A percentile compares a stretch with the other conserved stretches of the same genome.
These are phyloP conservation scores for Pelodytes ibericus DNA, from an alignment of 2,797 vertebrate genomes.

Conservation along the genomic window DNA sequence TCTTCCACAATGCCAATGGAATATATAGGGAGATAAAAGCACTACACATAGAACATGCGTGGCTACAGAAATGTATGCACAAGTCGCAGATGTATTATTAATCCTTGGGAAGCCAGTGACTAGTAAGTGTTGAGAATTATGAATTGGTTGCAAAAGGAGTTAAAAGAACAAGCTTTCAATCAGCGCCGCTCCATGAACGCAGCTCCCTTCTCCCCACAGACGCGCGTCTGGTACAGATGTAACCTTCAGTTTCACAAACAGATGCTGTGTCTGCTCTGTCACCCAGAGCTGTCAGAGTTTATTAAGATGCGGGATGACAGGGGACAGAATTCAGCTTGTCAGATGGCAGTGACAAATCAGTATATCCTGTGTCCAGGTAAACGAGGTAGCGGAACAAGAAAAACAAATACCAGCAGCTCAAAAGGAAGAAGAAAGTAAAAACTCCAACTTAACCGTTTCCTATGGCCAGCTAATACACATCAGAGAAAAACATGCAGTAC, in stretches of 20 bases:
- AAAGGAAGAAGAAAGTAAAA: neutral
- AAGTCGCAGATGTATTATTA: too few relatives aligned
- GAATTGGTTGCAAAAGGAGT: neutral
- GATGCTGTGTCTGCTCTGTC: slow-evolving; percentile 17
- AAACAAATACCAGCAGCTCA: neutral
- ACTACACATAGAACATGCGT: too few relatives aligned
- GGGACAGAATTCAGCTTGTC: slow-evolving; percentile 1
- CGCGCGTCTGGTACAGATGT: slow-evolving; percentile 7
- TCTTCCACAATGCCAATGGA: too few relatives aligned
- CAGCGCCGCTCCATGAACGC: neutral
- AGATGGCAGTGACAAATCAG: slow-evolving; percentile 12
- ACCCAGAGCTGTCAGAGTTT: slow-evolving; percentile 34
- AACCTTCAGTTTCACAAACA: neutral
- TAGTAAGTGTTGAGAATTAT: too few relatives aligned
- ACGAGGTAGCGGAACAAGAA: neutral
- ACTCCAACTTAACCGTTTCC: too few relatives aligned
- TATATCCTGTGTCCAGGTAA: slow-evolving; percentile 7
- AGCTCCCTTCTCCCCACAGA: neutral
- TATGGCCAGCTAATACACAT: too few relatives aligned
- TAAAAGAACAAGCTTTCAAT: neutral
- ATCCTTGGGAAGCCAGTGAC: too few relatives aligned
- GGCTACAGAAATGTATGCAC: too few relatives aligned
- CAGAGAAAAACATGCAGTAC: too few relatives aligned
- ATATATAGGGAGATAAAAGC: too few relatives aligned
- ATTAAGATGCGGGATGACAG: slow-evolving; percentile 32